These are phyloP conservation scores for Disparrhopalites patrizii DNA, from an alignment of 2,888 invertebrate species.

Conservation along the genomic window DNA sequence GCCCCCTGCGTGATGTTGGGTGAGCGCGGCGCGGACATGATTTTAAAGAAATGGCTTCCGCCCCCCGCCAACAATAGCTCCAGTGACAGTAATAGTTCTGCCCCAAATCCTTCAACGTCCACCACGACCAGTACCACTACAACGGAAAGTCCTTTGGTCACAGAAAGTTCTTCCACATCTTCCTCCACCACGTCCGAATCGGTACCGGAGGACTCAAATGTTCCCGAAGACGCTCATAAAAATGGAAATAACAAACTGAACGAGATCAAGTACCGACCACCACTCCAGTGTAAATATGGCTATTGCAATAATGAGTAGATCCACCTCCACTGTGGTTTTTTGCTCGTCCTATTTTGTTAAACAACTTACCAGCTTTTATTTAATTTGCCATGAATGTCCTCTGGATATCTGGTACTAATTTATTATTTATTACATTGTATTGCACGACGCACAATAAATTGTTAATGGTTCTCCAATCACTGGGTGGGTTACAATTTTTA, in stretches of 20 bases:
- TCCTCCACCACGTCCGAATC: too few relatives aligned
- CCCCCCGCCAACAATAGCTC: not conserved
- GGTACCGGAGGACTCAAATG: not conserved
- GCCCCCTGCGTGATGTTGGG: constrained; percentile 17
- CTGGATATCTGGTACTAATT: too few relatives aligned
- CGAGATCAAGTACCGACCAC: constrained; percentile 8
- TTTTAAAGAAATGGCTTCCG: not conserved
- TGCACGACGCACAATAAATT: too few relatives aligned
- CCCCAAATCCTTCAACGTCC: not conserved
- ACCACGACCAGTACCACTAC: not conserved
- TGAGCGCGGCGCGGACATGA: constrained; percentile 3
- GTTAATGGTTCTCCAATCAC: too few relatives aligned
- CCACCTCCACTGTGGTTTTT: too few relatives aligned
- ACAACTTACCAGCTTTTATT: too few relatives aligned
- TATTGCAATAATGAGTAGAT: too few relatives aligned
- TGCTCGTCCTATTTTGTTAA: too few relatives aligned
- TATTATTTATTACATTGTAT: too few relatives aligned
- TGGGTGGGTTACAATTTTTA: too few relatives aligned
- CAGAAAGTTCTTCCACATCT: not conserved
- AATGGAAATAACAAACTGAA: not conserved
- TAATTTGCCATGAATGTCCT: too few relatives aligned
- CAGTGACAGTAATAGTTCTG: not conserved
- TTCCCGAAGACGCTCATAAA: not conserved
- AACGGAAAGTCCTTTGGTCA: not conserved
- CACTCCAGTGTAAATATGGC: constrained; percentile 17